phyloP scores from a whole-genome alignment of 2,888 invertebrate genomes.

The Tetranychus truncatus region DNA sequence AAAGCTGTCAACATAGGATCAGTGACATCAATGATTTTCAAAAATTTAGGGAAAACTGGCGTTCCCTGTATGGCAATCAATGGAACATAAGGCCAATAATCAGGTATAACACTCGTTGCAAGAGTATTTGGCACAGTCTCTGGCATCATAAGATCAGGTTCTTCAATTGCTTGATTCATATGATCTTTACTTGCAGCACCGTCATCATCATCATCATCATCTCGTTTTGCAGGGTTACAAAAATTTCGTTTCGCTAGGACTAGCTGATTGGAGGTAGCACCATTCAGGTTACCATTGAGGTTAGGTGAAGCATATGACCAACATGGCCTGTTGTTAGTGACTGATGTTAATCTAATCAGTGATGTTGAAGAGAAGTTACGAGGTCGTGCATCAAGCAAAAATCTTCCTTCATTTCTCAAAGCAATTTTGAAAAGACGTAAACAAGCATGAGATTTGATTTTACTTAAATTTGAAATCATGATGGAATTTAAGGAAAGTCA shows the following conservation, averaged over 20 bases:
- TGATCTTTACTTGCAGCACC: neutral
- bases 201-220: constrained; percentile 3
- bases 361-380: no score
- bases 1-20: constrained; percentile 54
- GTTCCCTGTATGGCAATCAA: constrained; percentile 80
- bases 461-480: no score
- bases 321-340: no score
- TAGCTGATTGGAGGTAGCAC: no score
- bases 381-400: no score
- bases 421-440: no score
- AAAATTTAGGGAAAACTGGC: constrained; percentile 92
- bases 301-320: no score
- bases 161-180: neutral
- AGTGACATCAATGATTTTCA: constrained; percentile 67
- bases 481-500: no score
- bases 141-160: neutral
- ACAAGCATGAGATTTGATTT: no score
- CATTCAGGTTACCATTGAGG: no score
- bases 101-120: constrained; percentile 47
- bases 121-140: constrained; percentile 11
- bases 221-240: neutral
- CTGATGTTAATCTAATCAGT: no score
- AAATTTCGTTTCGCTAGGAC: neutral
- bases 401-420: no score
- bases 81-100: constrained; percentile 88